Evolutionary conservation across 2,113 vertebrate genomes (phyloP), one percentile per base, ranked within the genome.

Genomic region (Sebastes fasciatus): DNA sequence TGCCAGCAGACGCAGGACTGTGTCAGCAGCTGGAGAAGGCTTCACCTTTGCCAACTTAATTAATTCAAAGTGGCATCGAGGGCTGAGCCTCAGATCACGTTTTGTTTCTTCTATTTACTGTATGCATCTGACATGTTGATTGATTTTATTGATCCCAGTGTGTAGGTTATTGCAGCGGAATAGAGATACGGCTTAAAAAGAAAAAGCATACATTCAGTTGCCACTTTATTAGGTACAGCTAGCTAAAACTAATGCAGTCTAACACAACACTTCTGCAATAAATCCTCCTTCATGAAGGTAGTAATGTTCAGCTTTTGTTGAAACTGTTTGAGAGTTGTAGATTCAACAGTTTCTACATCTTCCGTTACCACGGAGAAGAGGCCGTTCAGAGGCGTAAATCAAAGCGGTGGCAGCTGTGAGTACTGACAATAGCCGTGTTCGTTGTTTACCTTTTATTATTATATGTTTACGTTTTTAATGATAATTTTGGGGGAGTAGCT

Each of bases 31-130:
- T 66, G 54, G 23, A 45, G 46, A 3, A 46, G 8, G 45, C 69
- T 10, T 52, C 67, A 67, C 73, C 51, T 67, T 4, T 34, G 77
- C 86, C 80, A 89, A 82, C 48, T 82, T 72, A 63, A 90, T 88
- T 45, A 58, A 17, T 52, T 54, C 62, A 83, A 52, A 88, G 61
- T 84, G 74, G 57, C 67, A 79, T 76, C 49, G 45, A 75, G 70
- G 49, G 62, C 45, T 7, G 55, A 19, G 64, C 17, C 51, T 43
- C 62, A 1, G 26, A 62, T 26, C 42, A 42, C 34, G 9, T 26
- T 45, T 63, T 10, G 1, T 54, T 61, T 61, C 43, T 26, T 43
- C 1, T 43, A 1, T 78, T 65, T 34, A 48, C 43, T 34, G 45
- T 62, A 2, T 48, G 8, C 66, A 12, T n/a, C 66, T 42, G 64